Evolutionary conservation across 2,888 invertebrate genomes (phyloP).

Genomic region (Atrina japonica): DNA sequence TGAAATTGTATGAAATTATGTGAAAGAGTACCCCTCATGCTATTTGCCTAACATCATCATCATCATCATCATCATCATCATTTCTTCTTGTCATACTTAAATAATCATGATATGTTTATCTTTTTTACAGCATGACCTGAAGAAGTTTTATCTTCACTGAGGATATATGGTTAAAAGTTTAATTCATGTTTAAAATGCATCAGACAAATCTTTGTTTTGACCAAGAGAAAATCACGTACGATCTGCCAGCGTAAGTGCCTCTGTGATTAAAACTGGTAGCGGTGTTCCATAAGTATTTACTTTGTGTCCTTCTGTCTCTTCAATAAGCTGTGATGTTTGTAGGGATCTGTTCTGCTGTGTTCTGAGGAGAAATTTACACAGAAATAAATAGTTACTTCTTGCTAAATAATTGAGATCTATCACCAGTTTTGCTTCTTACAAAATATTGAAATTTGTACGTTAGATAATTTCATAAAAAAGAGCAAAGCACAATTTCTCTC

Average conservation of each 20-base stretch:
- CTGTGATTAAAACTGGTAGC: conserved; percentile 93
- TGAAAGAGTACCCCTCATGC: too few relatives aligned
- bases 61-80: too few relatives aligned
- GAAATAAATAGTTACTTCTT: not conserved
- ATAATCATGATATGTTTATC: too few relatives aligned
- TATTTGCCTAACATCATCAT: too few relatives aligned
- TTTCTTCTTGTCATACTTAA: too few relatives aligned
- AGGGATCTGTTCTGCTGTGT: conserved; percentile 63
- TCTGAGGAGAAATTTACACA: conserved; percentile 37
- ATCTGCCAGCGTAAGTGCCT: conserved; percentile 91
- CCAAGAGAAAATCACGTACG: conserved; percentile 82
- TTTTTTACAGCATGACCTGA: too few relatives aligned
- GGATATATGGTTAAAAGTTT: not conserved
- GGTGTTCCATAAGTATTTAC: conserved; percentile 91
- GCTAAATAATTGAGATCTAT: not conserved
- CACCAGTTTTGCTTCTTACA: too few relatives aligned
- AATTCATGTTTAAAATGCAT: not conserved
- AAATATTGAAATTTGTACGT: too few relatives aligned
- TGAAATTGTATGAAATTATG: too few relatives aligned
- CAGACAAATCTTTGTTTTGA: not conserved
- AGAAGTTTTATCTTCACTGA: too few relatives aligned
- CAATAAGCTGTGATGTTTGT: conserved; percentile 88
- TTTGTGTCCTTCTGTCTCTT: conserved; percentile 87
- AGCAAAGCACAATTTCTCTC: not conserved
- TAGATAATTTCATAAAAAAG: too few relatives aligned